These are phyloP conservation scores for Lagorchestes hirsutus DNA, from an alignment of 2,797 vertebrate species.

Conservation along the genomic window DNA sequence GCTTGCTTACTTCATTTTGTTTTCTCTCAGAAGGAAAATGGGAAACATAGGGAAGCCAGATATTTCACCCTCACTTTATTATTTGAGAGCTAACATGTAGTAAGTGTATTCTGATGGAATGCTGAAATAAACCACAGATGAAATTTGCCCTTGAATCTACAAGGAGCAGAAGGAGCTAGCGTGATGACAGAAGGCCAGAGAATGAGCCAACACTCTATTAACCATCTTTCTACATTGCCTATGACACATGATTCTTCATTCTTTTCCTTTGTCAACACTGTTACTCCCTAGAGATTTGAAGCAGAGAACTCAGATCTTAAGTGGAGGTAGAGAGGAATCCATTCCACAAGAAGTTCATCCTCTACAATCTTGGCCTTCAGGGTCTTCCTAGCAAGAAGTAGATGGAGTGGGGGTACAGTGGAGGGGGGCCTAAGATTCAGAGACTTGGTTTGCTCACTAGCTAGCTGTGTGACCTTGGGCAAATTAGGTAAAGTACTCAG, in stretches of 20 bases:
- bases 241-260: background rate
- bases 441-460: constrained; percentile 31
- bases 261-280: constrained; percentile 12
- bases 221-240: background rate
- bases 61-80: constrained; percentile 10
- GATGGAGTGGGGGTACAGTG: constrained; percentile 8
- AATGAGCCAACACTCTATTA: constrained; percentile 17
- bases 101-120: constrained; percentile 39
- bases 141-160: constrained; percentile 4
- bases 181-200: constrained; percentile 37
- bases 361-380: background rate
- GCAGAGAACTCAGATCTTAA: constrained; percentile 8
- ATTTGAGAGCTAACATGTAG: constrained; percentile 10
- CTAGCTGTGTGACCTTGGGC: constrained; percentile 34
- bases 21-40: constrained; percentile 33
- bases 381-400: constrained; percentile 14
- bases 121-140: constrained; percentile 9
- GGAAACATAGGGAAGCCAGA: constrained; percentile 1
- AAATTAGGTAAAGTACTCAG: constrained; percentile 55
- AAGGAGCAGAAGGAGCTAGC: background rate
- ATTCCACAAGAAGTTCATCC: background rate
- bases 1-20: constrained; percentile 1
- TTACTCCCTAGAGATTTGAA: constrained; percentile 23
- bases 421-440: background rate
- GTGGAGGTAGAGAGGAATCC: constrained; percentile 2